These are phyloP conservation scores for Sceliomorpha sp. DNA, from an alignment of 2,888 invertebrate genomes.

Conservation along the genomic window DNA sequence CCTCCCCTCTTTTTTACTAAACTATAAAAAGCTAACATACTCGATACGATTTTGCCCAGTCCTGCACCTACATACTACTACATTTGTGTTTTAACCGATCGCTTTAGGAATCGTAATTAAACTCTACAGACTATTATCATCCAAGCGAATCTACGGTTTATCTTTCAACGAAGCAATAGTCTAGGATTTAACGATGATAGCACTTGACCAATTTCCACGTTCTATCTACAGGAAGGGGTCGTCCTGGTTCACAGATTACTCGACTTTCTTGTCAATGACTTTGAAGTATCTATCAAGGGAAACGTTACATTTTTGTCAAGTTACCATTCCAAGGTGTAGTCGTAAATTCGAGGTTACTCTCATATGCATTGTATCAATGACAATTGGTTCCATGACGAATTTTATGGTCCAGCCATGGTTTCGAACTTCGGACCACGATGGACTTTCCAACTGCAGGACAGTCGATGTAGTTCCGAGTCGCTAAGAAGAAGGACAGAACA, in stretches of 20 bases:
- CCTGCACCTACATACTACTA: conserved; percentile 15
- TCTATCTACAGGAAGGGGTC: conserved; percentile 62
- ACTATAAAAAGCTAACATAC: too few relatives aligned
- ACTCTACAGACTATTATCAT: conserved; percentile 23
- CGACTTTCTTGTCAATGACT: conserved; percentile 32
- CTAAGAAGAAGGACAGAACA: too few relatives aligned
- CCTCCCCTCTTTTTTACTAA: too few relatives aligned
- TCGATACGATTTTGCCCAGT: not conserved
- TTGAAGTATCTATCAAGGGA: too few relatives aligned
- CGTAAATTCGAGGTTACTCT: conserved; percentile 1
- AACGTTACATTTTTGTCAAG: too few relatives aligned
- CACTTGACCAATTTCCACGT: conserved; percentile 74
- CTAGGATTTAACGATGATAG: conserved; percentile 69
- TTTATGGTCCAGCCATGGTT: too few relatives aligned
- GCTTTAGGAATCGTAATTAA: conserved; percentile 21
- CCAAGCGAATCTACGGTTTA: conserved; percentile 34
- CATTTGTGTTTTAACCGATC: conserved; percentile 19
- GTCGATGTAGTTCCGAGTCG: too few relatives aligned
- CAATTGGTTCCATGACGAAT: not conserved
- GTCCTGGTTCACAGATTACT: conserved; percentile 45
- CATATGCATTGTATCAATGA: conserved; percentile 11
- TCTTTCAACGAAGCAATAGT: conserved; percentile 54
- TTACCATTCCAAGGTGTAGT: conserved; percentile 1
- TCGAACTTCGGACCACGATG: too few relatives aligned
- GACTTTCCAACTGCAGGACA: too few relatives aligned